Base-by-base conservation (phyloP, 2,888 invertebrate species). In the Zygogramma bicolorata region DNA sequence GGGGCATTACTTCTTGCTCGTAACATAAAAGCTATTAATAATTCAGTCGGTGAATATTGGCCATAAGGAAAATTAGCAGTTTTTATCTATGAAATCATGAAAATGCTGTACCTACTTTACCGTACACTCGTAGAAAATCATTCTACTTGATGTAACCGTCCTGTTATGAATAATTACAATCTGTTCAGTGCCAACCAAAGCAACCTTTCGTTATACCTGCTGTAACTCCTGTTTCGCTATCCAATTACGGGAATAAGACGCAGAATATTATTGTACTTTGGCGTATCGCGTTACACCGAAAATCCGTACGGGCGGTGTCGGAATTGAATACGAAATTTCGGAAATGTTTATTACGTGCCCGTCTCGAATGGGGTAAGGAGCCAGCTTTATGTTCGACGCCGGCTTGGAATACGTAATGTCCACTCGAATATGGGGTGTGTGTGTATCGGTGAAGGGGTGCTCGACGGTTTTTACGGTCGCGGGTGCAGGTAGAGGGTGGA, bases 301-400 rank as follows among this genome's bases (percentile, higher is more conserved):
- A 80, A 77, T 77, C 78, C 77, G 71, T 63, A 77, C 79, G 79
- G n/a, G n/a, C n/a, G 80, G 78, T 82, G 80, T 81, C 75, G 81
- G 81, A 82, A 84, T 83, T 81, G 84, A 84, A 84, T 83, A 81
- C 81, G 81, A 82, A 84, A 84, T 84, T 83, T 84, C 81, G 83
- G 82, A 83, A 84, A 85, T 81, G 85, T 84, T 83, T 81, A 83
- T 84, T 85, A 85, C 85, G 85, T 85, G 85, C 84, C 84, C 81
- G 31, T 10, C 20, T 13, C 29, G 79, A 82, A 80, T 76, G 81
- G 81, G 81, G 78, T 81, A 82, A 82, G 79, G 80, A 79, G 79
- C 77, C 57, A 72, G 78, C 79, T 82, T 82, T 80, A 82, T 80
- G 79, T 73, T 70, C 29, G 40, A 68, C 71, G 77, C 79, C 58